These are phyloP conservation scores for Octopus sinensis DNA, from an alignment of 1,140 invertebrate species.

Conservation along the genomic window DNA sequence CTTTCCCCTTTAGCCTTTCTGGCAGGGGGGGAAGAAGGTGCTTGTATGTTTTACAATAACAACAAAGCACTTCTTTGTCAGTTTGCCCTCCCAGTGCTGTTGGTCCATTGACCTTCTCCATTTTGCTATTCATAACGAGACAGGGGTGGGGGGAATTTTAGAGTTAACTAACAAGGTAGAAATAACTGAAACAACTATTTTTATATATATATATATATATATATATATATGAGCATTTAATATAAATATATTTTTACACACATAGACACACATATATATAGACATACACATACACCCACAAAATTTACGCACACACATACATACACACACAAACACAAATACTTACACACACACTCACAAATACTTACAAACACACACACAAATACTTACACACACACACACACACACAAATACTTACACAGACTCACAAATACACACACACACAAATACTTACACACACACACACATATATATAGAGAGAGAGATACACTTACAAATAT, in stretches of 20 bases:
- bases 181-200: neutral
- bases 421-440: neutral
- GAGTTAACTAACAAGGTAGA: neutral
- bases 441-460: neutral
- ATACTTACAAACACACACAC: neutral
- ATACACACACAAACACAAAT: too few relatives aligned
- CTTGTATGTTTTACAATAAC: too few relatives aligned
- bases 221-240: neutral
- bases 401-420: neutral
- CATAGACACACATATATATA: neutral
- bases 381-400: neutral
- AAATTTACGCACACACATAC: too few relatives aligned
- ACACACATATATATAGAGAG: neutral
- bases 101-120: too few relatives aligned
- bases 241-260: neutral
- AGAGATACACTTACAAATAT: neutral
- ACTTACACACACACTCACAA: neutral
- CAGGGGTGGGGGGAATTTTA: too few relatives aligned
- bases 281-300: neutral
- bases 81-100: too few relatives aligned
- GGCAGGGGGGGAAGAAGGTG: too few relatives aligned
- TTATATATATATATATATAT: neutral
- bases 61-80: too few relatives aligned
- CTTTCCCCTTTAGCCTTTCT: too few relatives aligned
- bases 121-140: too few relatives aligned